A percentile compares a stretch with the other conserved stretches of the same genome.
phyloP scores from a whole-genome alignment of 1,140 invertebrate species.

The Apis mellifera region DNA sequence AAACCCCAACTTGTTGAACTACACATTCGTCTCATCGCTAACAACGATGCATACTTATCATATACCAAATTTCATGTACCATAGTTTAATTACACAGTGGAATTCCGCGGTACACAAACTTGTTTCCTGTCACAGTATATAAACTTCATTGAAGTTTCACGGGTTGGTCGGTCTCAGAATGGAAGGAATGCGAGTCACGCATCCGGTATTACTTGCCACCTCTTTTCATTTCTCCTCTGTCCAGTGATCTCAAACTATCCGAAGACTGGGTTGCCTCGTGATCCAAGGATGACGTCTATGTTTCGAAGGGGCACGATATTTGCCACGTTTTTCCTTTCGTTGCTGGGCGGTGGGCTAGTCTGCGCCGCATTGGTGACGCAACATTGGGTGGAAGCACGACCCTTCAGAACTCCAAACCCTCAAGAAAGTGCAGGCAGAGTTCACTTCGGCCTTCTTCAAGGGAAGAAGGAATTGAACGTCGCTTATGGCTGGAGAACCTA shows the following conservation, averaged over 20 bases:
- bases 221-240: conserved; percentile 19
- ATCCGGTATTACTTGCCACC: conserved; percentile 26
- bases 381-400: conserved; percentile 92
- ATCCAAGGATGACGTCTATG: conserved; percentile 79
- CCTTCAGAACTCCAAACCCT: conserved; percentile 86
- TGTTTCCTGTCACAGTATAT: conserved; percentile 12
- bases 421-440: conserved; percentile 88
- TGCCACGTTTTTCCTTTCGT: conserved; percentile 93
- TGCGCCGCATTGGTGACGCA: conserved; percentile 93
- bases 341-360: conserved; percentile 90
- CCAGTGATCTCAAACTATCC: conserved; percentile 51
- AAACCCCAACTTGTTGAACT: neutral
- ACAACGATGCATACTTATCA: conserved; percentile 4
- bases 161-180: neutral
- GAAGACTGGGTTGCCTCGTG: conserved; percentile 52
- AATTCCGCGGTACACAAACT: conserved; percentile 7
- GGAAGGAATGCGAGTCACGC: conserved; percentile 13
- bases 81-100: neutral
- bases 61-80: neutral
- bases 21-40: neutral
- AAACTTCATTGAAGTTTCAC: conserved; percentile 31
- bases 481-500: conserved; percentile 90
- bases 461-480: conserved; percentile 90
- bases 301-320: conserved; percentile 92
- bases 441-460: conserved; percentile 92